phyloP scores from a whole-genome alignment of 1,140 invertebrate genomes.

The Pinna nobilis region DNA sequence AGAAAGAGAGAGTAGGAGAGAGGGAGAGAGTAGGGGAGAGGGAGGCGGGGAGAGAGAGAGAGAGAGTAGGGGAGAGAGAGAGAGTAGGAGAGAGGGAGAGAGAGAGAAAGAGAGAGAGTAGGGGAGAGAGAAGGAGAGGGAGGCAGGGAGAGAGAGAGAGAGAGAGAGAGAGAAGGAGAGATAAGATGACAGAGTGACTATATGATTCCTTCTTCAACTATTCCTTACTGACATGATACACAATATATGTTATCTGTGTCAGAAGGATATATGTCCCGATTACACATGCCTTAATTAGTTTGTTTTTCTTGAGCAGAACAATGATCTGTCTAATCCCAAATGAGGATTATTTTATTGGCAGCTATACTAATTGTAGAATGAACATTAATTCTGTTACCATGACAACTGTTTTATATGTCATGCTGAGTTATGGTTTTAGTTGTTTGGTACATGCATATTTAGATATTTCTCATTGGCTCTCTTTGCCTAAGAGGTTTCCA shows the following conservation, averaged over 20 bases:
- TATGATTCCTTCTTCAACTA: no score
- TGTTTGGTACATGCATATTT: no score
- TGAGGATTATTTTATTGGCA: constrained; percentile 32
- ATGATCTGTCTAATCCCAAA: constrained; percentile 22
- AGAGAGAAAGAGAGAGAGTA: neutral
- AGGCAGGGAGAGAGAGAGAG: neutral
- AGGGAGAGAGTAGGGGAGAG: no score
- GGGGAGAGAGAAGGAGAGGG: neutral
- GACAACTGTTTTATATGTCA: constrained; percentile 26
- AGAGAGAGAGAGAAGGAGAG: neutral
- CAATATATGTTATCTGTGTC: no score
- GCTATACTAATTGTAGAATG: constrained; percentile 29
- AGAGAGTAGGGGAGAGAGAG: no score
- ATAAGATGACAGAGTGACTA: constrained; percentile 1
- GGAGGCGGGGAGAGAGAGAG: no score
- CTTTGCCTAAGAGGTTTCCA: no score
- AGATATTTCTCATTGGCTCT: no score
- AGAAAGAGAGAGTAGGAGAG: no score
- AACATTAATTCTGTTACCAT: constrained; percentile 26
- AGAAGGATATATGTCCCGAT: no score
- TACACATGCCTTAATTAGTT: constrained; percentile 22
- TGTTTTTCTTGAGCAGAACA: constrained; percentile 24
- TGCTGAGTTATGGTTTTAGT: constrained; percentile 21
- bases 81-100: no score
- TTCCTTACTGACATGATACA: no score